These are phyloP conservation scores for Chrysina gloriosa DNA, from an alignment of 2,888 invertebrate species.

Conservation along the genomic window DNA sequence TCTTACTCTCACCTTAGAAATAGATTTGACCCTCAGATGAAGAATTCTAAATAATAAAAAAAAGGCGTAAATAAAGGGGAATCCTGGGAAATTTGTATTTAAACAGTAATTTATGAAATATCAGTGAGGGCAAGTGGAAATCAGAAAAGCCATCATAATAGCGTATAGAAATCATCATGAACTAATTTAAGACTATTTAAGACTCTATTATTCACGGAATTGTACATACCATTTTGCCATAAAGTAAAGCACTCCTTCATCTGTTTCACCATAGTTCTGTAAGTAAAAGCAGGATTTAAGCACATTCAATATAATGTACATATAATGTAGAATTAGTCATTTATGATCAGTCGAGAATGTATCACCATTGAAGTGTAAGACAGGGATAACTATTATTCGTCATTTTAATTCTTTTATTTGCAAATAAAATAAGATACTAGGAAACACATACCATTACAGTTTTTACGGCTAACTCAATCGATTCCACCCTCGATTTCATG, in stretches of 20 bases:
- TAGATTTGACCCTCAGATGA: too few relatives aligned
- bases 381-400: constrained; percentile 15
- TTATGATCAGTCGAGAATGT: background rate
- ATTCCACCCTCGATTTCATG: too few relatives aligned
- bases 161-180: background rate
- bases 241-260: background rate
- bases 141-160: background rate
- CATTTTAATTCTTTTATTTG: background rate
- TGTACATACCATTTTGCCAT: background rate
- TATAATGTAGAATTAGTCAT: background rate
- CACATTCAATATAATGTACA: background rate
- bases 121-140: background rate
- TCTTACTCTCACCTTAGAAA: too few relatives aligned
- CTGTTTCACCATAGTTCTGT: background rate
- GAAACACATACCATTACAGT: background rate
- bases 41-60: too few relatives aligned
- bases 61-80: too few relatives aligned
- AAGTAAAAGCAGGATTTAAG: background rate
- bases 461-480: background rate
- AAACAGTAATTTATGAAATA: too few relatives aligned
- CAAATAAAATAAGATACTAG: background rate
- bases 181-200: background rate
- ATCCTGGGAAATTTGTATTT: too few relatives aligned
- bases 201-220: background rate
- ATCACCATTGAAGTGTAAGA: constrained; percentile 3